phyloP scores from a whole-genome alignment of 1,140 invertebrate genomes.

The Phenacoccus solenopsis region DNA sequence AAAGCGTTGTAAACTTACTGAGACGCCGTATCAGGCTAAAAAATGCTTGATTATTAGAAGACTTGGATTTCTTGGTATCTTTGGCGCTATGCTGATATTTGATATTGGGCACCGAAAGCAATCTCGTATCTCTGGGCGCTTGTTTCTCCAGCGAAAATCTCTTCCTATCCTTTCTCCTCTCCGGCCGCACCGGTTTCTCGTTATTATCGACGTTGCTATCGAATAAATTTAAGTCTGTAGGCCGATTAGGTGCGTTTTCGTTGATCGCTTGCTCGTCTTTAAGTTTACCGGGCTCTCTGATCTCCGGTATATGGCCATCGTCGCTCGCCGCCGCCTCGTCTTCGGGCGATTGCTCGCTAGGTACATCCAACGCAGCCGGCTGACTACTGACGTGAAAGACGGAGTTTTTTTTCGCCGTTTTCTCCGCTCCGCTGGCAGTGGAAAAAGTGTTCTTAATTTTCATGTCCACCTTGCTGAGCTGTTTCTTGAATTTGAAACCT shows the following conservation, averaged over 20 bases:
- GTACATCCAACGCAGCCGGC: neutral
- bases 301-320: neutral
- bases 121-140: constrained; percentile 46
- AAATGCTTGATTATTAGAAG: constrained; percentile 27
- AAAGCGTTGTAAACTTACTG: constrained; percentile 54
- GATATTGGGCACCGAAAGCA: constrained; percentile 63
- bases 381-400: constrained; percentile 19
- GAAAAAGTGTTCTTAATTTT: constrained; percentile 56
- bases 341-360: constrained; percentile 7
- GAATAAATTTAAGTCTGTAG: constrained; percentile 48
- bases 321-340: constrained; percentile 9
- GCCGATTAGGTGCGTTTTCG: constrained; percentile 31
- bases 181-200: constrained; percentile 41
- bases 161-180: constrained; percentile 39
- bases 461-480: constrained; percentile 63
- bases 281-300: neutral
- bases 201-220: constrained; percentile 40
- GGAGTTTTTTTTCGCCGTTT: constrained; percentile 17
- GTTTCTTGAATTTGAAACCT: constrained; percentile 61
- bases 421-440: constrained; percentile 14
- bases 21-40: constrained; percentile 64
- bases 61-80: constrained; percentile 28
- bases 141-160: constrained; percentile 32
- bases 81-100: constrained; percentile 43
- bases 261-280: neutral